These are phyloP conservation scores for Tachina lurida DNA, from an alignment of 2,888 invertebrate genomes.

Conservation along the genomic window DNA sequence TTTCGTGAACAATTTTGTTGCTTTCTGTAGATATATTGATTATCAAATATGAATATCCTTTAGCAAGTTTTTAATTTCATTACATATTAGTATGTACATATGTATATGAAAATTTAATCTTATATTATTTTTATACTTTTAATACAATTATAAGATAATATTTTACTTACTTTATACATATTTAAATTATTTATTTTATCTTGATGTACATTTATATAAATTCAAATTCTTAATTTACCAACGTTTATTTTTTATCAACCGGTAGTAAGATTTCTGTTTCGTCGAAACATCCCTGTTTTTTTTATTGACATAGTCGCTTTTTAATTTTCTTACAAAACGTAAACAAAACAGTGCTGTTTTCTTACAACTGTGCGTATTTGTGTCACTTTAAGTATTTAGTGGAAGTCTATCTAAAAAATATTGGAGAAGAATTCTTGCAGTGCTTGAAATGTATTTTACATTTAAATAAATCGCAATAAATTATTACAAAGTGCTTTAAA, in stretches of 20 bases:
- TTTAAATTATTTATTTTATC: too few relatives aligned
- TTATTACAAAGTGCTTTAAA: slow-evolving; percentile 39
- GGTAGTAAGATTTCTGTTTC: neutral
- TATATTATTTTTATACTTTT: neutral
- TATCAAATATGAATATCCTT: neutral
- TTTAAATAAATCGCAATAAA: slow-evolving; percentile 16
- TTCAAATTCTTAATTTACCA: neutral
- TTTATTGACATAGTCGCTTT: slow-evolving; percentile 23
- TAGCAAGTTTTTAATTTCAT: neutral
- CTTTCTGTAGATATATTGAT: too few relatives aligned
- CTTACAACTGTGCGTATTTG: slow-evolving; percentile 38
- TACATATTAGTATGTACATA: too few relatives aligned
- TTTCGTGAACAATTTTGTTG: too few relatives aligned
- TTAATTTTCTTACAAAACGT: neutral
- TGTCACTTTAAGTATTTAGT: slow-evolving; percentile 34
- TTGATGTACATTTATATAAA: neutral
- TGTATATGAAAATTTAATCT: neutral
- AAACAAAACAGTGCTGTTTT: neutral
- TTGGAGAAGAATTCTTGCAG: slow-evolving; percentile 48
- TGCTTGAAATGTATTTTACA: slow-evolving; percentile 65
- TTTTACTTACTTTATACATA: too few relatives aligned
- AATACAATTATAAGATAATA: too few relatives aligned
- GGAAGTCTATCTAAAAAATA: slow-evolving; percentile 51
- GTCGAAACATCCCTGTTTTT: slow-evolving; percentile 22
- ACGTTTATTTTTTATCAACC: neutral